phyloP scores from a whole-genome alignment of 2,888 invertebrate species.

The Cerastis leucographa region DNA sequence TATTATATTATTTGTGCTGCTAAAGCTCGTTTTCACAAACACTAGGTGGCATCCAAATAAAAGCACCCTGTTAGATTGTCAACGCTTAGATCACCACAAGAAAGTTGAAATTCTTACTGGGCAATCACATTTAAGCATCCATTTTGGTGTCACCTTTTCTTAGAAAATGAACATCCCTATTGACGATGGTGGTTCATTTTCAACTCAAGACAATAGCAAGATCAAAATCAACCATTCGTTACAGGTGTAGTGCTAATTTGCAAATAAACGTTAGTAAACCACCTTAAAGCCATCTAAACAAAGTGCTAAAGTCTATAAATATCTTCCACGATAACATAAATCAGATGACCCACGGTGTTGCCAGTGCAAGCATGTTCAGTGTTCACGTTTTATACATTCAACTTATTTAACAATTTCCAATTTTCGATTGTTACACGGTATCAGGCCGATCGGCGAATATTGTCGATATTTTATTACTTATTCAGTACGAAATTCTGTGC shows the following conservation, averaged over 20 bases:
- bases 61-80: neutral
- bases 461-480: slow-evolving; percentile 69
- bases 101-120: neutral
- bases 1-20: neutral
- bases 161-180: neutral
- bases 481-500: slow-evolving; percentile 64
- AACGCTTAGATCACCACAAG: neutral
- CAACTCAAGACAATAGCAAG: neutral
- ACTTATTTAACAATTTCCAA: slow-evolving; percentile 59
- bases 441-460: slow-evolving; percentile 51
- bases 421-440: slow-evolving; percentile 57
- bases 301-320: slow-evolving; percentile 23
- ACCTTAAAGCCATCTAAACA: slow-evolving; percentile 2
- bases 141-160: neutral
- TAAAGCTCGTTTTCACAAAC: neutral
- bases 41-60: neutral
- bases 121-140: neutral
- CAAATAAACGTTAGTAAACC: neutral
- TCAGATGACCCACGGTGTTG: slow-evolving; percentile 38
- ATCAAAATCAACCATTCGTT: neutral
- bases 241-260: slow-evolving; percentile 2
- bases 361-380: slow-evolving; percentile 41
- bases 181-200: too few relatives aligned
- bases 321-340: slow-evolving; percentile 40
- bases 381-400: slow-evolving; percentile 49